Conservation (phyloP, 2,888 invertebrate genomes). For the Keiferia lycopersicella region DNA sequence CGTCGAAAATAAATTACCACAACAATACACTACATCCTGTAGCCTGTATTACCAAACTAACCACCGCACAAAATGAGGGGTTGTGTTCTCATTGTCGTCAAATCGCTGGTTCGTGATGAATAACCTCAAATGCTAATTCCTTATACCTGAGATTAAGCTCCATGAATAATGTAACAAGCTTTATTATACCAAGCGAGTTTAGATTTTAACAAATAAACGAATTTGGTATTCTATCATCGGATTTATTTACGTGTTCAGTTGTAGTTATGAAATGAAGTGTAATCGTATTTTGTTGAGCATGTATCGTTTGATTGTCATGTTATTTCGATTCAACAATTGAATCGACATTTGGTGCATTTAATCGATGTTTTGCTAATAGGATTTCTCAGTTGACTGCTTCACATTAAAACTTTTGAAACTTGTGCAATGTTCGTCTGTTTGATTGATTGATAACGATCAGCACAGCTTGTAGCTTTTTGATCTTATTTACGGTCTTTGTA, state of each 20-base stretch:
- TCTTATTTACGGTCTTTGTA: no score
- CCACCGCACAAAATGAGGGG: conserved; percentile 53
- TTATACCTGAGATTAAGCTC: conserved; percentile 46
- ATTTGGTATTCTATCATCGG: conserved; percentile 23
- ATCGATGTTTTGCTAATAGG: conserved; percentile 9
- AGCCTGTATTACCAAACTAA: conserved; percentile 14
- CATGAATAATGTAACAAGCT: conserved; percentile 22
- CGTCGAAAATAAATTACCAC: conserved; percentile 8
- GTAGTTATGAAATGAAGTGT: conserved; percentile 56
- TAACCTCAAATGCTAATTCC: conserved; percentile 53
- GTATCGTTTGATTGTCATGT: conserved; percentile 5
- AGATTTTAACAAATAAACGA: conserved; percentile 17
- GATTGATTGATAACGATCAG: background rate
- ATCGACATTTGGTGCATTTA: conserved; percentile 4
- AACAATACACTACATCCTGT: conserved; percentile 1
- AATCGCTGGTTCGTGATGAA: conserved; percentile 41
- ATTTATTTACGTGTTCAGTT: conserved; percentile 39
- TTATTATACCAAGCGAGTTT: conserved; percentile 11
- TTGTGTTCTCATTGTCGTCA: conserved; percentile 50
- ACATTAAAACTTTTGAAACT: background rate
- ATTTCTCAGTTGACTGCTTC: background rate
- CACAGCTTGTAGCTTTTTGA: background rate
- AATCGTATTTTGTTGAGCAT: conserved; percentile 40
- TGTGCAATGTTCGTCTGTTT: background rate
- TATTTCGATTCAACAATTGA: conserved; percentile 1